These are phyloP conservation scores for Datnioides undecimradiatus DNA, from an alignment of 2,113 vertebrate species.

Conservation along the genomic window DNA sequence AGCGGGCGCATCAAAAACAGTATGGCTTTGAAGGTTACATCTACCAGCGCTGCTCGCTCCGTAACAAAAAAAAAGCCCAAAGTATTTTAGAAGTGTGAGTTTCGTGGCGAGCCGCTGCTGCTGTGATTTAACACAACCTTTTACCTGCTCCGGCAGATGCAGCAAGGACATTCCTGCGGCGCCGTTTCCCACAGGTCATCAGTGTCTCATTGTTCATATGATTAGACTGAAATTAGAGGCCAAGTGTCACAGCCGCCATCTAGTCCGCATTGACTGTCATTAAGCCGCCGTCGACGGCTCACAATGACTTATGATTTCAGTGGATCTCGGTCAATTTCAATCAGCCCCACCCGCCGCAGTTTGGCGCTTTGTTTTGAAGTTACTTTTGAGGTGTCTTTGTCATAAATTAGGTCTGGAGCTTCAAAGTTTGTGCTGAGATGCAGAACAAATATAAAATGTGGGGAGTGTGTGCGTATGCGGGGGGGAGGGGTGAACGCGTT, in stretches of 20 bases:
- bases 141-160: constrained; percentile 38
- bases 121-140: constrained; percentile 34
- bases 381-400: constrained; percentile 23
- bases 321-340: constrained; percentile 10
- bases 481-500: constrained; percentile 4
- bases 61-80: constrained; percentile 2
- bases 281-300: constrained; percentile 3
- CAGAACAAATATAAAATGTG: constrained; percentile 44
- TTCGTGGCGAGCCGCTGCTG: not conserved
- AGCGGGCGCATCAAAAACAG: constrained; percentile 29
- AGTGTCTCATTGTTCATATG: constrained; percentile 58
- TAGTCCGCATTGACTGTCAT: constrained; percentile 25
- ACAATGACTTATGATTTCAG: constrained; percentile 56
- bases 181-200: constrained; percentile 44
- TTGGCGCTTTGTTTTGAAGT: constrained; percentile 53
- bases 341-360: constrained; percentile 28
- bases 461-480: too few species aligned
- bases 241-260: constrained; percentile 38
- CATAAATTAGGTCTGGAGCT: constrained; percentile 53
- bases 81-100: not conserved
- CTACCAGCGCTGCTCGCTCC: not conserved
- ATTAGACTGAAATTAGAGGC: constrained; percentile 51
- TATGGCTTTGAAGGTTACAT: constrained; percentile 3
- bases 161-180: constrained; percentile 31
- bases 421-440: constrained; percentile 44